Conservation (phyloP, 2,113 vertebrate genomes). For the Puffinus mauretanicus region DNA sequence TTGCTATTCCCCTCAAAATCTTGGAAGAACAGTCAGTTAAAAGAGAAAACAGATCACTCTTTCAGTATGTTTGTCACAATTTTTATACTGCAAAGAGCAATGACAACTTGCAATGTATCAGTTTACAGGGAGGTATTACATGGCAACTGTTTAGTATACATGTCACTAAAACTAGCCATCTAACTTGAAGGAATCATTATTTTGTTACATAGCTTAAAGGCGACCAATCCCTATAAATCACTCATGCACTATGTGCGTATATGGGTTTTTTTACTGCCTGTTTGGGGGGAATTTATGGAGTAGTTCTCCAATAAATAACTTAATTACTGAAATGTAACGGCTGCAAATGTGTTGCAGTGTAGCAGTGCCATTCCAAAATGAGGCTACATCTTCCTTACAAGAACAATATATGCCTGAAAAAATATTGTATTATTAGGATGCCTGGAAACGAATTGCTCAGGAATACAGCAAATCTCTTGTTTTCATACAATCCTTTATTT, state of each 20-base stretch:
- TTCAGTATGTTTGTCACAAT: background rate
- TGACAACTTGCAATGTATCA: background rate
- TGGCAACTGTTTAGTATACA: constrained; percentile 1
- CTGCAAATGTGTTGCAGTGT: background rate
- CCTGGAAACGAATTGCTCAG: background rate
- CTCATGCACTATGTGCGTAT: background rate
- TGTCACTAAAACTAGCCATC: background rate
- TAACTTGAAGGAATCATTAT: constrained; percentile 2
- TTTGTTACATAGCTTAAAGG: background rate
- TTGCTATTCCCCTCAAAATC: constrained; percentile 7
- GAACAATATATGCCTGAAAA: background rate
- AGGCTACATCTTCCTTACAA: background rate
- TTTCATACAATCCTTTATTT: background rate
- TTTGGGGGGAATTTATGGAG: background rate
- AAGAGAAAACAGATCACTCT: background rate
- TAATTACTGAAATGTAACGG: constrained; percentile 22
- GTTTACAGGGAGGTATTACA: background rate
- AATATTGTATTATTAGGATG: background rate
- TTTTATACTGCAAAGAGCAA: background rate
- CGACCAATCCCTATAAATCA: background rate
- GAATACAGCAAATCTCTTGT: background rate
- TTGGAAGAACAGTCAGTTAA: background rate
- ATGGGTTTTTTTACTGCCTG: background rate
- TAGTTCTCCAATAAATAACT: constrained; percentile 29
- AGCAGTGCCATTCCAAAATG: background rate